Evolutionary conservation across 2,797 vertebrate species (phyloP).

Genomic region (Alcedo atthis): DNA sequence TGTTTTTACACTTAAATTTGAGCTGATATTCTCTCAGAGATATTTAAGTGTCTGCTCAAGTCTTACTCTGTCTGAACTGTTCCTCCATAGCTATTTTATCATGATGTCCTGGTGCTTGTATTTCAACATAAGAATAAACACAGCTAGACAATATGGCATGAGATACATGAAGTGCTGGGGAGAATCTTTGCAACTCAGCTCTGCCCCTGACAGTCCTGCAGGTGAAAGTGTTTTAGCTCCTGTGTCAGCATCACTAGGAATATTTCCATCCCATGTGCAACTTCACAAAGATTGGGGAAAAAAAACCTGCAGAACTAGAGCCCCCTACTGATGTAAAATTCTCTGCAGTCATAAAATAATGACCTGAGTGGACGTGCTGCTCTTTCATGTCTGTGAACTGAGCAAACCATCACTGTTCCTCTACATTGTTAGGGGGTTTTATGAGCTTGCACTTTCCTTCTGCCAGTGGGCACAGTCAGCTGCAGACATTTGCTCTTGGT

Average conservation of each 20-base stretch:
- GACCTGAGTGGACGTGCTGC: neutral
- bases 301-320: neutral
- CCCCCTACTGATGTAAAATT: neutral
- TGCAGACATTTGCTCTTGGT: neutral
- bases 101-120: neutral
- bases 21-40: neutral
- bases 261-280: neutral
- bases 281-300: neutral
- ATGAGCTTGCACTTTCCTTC: neutral
- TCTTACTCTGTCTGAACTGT: neutral
- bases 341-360: neutral
- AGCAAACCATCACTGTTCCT: neutral
- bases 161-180: neutral
- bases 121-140: neutral
- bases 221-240: neutral
- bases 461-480: neutral
- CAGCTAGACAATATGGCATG: neutral
- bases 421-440: neutral
- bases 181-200: neutral
- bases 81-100: neutral
- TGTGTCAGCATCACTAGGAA: neutral
- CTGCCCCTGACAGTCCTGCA: neutral
- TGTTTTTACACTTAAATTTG: neutral
- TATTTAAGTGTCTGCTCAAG: neutral
- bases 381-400: neutral